Evolutionary conservation across 2,888 invertebrate species (phyloP).

Genomic region (Melipona beecheii): DNA sequence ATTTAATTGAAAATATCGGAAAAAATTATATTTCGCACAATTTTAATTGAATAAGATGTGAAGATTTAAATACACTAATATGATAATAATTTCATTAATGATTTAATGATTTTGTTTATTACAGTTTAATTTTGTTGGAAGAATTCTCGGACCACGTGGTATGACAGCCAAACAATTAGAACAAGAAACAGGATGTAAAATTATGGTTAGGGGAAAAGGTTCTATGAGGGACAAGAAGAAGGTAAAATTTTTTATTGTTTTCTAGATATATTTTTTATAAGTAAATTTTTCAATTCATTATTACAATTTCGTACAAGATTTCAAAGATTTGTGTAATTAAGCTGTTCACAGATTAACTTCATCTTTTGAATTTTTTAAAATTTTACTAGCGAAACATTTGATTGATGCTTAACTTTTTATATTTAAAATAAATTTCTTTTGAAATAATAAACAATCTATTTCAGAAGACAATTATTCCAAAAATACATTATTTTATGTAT

Average conservation of each 20-base stretch:
- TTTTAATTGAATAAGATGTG: neutral
- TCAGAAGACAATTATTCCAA: too few species aligned
- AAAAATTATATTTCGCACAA: neutral
- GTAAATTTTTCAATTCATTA: neutral
- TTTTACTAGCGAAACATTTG: too few species aligned
- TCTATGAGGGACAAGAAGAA: slow-evolving; percentile 99
- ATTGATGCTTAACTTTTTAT: too few species aligned
- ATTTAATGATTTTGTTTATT: slow-evolving; percentile 82
- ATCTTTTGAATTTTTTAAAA: too few species aligned
- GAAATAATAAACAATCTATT: too few species aligned
- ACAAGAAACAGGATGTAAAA: slow-evolving; percentile 99
- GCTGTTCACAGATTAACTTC: too few species aligned
- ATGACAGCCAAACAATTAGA: slow-evolving; percentile 99
- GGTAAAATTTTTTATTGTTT: slow-evolving; percentile 87
- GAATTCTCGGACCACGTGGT: slow-evolving; percentile 99
- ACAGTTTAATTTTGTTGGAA: slow-evolving; percentile 99
- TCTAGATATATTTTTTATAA: neutral
- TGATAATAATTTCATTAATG: too few species aligned
- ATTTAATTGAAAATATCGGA: neutral
- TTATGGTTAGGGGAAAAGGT: slow-evolving; percentile 99
- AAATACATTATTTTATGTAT: too few species aligned
- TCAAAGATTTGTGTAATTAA: neutral
- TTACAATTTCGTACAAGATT: neutral
- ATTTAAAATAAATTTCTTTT: too few species aligned
- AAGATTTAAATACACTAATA: neutral